Conservation (phyloP, 2,888 invertebrate genomes). For the Folsomia candida region DNA sequence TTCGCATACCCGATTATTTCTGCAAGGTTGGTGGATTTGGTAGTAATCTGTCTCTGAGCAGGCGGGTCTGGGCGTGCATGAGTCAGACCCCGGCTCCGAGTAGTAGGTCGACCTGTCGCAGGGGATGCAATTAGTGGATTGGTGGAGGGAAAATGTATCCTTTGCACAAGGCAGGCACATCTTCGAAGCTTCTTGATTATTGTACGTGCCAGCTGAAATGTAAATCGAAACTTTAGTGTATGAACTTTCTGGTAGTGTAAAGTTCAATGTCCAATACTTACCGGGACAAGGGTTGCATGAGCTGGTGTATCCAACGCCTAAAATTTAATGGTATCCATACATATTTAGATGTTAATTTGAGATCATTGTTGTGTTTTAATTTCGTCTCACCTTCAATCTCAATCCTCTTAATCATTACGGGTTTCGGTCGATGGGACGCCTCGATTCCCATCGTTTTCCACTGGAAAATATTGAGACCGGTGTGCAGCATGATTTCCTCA, state of each 20-base stretch:
- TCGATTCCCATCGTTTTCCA: constrained; percentile 59
- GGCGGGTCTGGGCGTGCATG: constrained; percentile 56
- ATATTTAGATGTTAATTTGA: background rate
- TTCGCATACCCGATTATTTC: constrained; percentile 53
- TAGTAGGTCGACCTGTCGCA: constrained; percentile 56
- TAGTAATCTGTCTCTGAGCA: constrained; percentile 59
- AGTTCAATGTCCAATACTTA: too few species aligned
- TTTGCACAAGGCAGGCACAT: constrained; percentile 57
- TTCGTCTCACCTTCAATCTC: constrained; percentile 53
- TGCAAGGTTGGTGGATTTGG: constrained; percentile 57
- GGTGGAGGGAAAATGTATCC: constrained; percentile 56
- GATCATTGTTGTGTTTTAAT: constrained; percentile 6
- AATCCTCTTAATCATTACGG: constrained; percentile 56
- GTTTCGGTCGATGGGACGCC: constrained; percentile 53
- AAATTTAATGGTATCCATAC: background rate
- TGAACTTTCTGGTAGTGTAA: background rate
- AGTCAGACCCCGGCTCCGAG: constrained; percentile 55
- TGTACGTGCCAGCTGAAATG: constrained; percentile 54
- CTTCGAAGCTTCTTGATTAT: constrained; percentile 53
- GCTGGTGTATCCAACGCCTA: constrained; percentile 61
- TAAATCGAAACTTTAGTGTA: too few species aligned
- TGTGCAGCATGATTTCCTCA: constrained; percentile 54
- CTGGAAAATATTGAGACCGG: constrained; percentile 59
- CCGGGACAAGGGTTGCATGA: constrained; percentile 56
- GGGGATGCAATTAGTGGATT: constrained; percentile 55